Evolutionary conservation across 2,797 vertebrate species (phyloP).

Genomic region (Todus mexicanus): DNA sequence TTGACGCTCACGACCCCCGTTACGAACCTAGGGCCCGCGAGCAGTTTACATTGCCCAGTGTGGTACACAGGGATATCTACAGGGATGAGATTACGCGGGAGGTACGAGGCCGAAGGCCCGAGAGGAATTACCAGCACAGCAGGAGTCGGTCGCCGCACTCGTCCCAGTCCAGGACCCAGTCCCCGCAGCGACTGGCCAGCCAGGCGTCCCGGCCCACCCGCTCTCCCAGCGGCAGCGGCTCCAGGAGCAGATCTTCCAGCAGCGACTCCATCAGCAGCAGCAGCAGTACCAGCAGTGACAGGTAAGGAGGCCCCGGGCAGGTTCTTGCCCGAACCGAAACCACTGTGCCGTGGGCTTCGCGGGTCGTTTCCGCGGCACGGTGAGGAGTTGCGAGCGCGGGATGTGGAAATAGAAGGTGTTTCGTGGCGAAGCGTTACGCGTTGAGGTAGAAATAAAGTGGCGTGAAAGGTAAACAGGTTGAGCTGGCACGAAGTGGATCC

Average conservation of each 20-base stretch:
- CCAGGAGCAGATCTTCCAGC: constrained; percentile 93
- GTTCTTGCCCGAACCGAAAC: neutral
- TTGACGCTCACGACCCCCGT: constrained; percentile 92
- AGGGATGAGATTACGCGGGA: constrained; percentile 86
- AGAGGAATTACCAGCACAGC: constrained; percentile 92
- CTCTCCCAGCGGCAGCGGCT: constrained; percentile 91
- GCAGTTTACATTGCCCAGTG: constrained; percentile 93
- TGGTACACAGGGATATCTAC: constrained; percentile 98
- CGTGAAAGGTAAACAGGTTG: neutral
- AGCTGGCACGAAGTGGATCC: neutral
- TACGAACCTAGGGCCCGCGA: constrained; percentile 95
- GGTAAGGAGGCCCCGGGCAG: constrained; percentile 76
- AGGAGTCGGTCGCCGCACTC: constrained; percentile 94
- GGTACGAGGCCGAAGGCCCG: constrained; percentile 89
- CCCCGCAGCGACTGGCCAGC: constrained; percentile 90
- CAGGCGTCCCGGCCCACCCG: constrained; percentile 85
- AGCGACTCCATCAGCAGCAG: constrained; percentile 98
- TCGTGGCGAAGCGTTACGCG: rapidly evolving
- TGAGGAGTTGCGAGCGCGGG: rapidly evolving
- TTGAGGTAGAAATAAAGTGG: neutral
- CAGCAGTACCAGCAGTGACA: constrained; percentile 97
- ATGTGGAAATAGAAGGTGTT: neutral
- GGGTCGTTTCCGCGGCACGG: rapidly evolving
- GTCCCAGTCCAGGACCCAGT: constrained; percentile 91
- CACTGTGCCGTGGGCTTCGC: rapidly evolving